These are phyloP conservation scores for Ceryle rudis DNA, from an alignment of 2,797 vertebrate species.

Conservation along the genomic window DNA sequence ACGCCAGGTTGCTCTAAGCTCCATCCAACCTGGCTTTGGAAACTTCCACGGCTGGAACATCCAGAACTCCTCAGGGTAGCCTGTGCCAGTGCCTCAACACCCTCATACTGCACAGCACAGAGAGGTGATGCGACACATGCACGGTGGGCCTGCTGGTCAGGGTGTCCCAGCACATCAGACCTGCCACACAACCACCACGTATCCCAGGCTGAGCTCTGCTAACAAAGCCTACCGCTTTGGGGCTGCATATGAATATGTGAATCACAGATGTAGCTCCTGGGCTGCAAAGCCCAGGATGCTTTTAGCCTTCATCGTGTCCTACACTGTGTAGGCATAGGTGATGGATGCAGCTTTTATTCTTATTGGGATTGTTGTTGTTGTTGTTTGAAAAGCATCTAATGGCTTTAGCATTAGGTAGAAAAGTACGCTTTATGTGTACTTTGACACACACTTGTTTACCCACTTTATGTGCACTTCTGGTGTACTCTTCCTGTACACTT, in stretches of 20 bases:
- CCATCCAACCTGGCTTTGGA: background rate
- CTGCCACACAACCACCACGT: too few species aligned
- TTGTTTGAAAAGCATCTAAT: background rate
- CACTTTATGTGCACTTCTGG: background rate
- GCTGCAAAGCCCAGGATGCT: background rate
- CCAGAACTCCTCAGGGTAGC: background rate
- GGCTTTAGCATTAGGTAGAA: background rate
- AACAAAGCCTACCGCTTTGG: background rate
- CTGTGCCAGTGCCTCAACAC: background rate
- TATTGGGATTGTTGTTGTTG: background rate
- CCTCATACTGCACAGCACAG: background rate
- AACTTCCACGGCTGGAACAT: background rate
- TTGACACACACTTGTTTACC: background rate
- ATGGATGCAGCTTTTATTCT: background rate
- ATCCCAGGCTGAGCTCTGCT: background rate
- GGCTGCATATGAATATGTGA: background rate
- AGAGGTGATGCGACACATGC: background rate
- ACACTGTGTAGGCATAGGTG: background rate
- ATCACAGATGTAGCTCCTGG: background rate
- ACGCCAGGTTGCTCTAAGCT: background rate
- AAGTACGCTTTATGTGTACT: background rate
- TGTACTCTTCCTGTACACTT: background rate
- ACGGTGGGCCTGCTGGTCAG: accelerated
- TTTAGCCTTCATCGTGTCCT: background rate
- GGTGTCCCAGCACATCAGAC: accelerated